phyloP scores from a whole-genome alignment of 2,888 invertebrate genomes.

The Dysmachus trigonus region DNA sequence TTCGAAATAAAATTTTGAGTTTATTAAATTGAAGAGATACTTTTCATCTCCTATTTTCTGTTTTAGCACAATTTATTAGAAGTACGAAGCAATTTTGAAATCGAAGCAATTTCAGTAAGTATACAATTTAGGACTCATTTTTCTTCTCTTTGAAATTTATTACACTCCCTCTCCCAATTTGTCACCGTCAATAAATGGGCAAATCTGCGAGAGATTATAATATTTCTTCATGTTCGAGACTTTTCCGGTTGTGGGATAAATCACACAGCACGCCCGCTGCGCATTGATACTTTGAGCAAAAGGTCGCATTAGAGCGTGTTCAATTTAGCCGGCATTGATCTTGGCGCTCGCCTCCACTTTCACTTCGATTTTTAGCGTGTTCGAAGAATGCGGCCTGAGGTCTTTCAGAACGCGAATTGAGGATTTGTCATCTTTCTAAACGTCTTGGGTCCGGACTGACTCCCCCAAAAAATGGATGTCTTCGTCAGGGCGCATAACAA shows the following conservation, averaged over 20 bases:
- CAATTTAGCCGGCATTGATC: constrained; percentile 21
- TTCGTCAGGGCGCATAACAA: constrained; percentile 9
- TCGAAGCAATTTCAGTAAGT: background rate
- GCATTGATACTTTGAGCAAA: background rate
- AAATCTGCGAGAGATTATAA: background rate
- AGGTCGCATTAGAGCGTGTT: background rate
- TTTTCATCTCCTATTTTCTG: too few species aligned
- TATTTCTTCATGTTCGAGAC: background rate
- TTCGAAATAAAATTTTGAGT: too few species aligned
- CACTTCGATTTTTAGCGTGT: background rate
- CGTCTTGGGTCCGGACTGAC: background rate
- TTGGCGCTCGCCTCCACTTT: background rate
- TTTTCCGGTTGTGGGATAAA: background rate
- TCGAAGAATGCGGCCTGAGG: background rate
- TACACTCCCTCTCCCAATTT: background rate
- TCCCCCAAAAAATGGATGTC: constrained; percentile 11
- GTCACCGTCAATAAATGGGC: background rate
- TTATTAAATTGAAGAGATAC: too few species aligned
- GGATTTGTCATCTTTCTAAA: background rate
- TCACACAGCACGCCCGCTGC: background rate
- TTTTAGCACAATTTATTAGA: background rate
- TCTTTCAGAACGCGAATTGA: background rate
- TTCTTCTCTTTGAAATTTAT: background rate
- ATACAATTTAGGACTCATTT: background rate
- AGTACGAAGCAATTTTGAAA: background rate